Evolutionary conservation across 2,797 vertebrate genomes (phyloP), one percentile per base, ranked within the genome.

Genomic region (Oryzias sinensis): DNA sequence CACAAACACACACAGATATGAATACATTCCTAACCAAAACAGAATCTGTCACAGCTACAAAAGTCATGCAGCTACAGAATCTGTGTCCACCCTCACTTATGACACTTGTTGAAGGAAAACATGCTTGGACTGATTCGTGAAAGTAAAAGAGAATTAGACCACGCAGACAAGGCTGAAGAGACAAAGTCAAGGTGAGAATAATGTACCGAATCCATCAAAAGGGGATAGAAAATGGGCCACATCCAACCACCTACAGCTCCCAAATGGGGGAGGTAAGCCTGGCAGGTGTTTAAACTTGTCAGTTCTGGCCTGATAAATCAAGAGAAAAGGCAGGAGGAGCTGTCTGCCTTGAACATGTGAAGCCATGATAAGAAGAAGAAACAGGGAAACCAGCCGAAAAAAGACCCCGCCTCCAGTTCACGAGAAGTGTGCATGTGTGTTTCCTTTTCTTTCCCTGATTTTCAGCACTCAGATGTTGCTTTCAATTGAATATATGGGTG

Each of bases 251-350:
- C 71, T 65, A 41, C 18, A 53, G 71, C 63, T 75, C 79, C 74
- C 69, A 59, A 65, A 76, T 43, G 60, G 66, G 20, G 71, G 62
- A 68, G 62, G 68, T 76, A 72, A 64, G 67, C 76, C 66, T 77
- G 81, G 76, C 82, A 88, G 84, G 82, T 87, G 82, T 87, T 88
- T 88, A 85, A 78, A 74, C 78, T 82, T 87, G 87, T 89, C 84
- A 88, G 60, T 65, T 58, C 49, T 47, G 60, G 79, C 72, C 77
- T 76, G 83, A 87, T 84, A 84, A 78, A 80, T 84, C 77, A 55
- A 82, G 65, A 77, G 77, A 75, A 72, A 65, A 82, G 80, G 77
- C 83, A 79, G 77, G 73, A 81, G 81, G 76, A 85, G 75, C 82
- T 74, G 76, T 81, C 84, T 70, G 72, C 58, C 33, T 22, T 67